A percentile compares a stretch with the other conserved stretches of the same genome.
Evolutionary conservation across 30 jellyfish, hydroid and myxozoan genomes (phyloP).

Genomic region (Clytia hemisphaerica): DNA sequence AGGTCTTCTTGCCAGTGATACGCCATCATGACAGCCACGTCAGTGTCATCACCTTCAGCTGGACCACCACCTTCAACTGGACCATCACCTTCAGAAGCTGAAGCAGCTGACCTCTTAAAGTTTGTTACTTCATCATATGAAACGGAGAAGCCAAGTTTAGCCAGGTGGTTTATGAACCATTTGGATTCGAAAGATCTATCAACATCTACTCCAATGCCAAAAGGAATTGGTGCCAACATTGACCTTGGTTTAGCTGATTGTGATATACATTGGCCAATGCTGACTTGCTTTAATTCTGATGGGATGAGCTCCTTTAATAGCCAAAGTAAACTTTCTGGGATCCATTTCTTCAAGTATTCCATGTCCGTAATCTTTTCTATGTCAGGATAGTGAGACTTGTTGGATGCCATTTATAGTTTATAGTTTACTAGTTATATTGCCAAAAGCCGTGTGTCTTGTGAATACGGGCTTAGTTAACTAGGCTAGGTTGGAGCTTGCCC

Average conservation of each 20-base stretch:
- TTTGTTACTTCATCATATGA: conserved; percentile 45
- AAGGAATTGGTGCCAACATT: conserved; percentile 35
- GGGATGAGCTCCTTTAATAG: conserved; percentile 12
- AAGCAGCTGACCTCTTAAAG: conserved; percentile 33
- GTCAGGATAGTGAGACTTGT: conserved; percentile 7
- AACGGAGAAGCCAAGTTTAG: conserved; percentile 48
- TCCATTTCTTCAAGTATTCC: conserved; percentile 20
- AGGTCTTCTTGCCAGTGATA: no score
- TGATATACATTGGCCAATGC: conserved; percentile 38
- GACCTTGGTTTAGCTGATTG: conserved; percentile 47
- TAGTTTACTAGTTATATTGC: conserved; percentile 17
- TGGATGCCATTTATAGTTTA: background rate
- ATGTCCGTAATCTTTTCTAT: conserved; percentile 6
- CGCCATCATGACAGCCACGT: no score
- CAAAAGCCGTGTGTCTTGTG: no score
- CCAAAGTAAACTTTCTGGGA: conserved; percentile 7
- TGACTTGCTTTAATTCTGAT: conserved; percentile 16
- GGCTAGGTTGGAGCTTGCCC: no score
- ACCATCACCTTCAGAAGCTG: no score
- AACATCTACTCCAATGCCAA: no score
- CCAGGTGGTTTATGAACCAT: conserved; percentile 27
- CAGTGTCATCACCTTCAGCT: no score
- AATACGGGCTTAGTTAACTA: no score
- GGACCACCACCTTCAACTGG: no score
- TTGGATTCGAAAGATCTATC: no score